A percentile compares a stretch with the other conserved stretches of the same genome.
Conservation (phyloP, 2,888 invertebrate species). For the Ennomos fuscantarius region DNA sequence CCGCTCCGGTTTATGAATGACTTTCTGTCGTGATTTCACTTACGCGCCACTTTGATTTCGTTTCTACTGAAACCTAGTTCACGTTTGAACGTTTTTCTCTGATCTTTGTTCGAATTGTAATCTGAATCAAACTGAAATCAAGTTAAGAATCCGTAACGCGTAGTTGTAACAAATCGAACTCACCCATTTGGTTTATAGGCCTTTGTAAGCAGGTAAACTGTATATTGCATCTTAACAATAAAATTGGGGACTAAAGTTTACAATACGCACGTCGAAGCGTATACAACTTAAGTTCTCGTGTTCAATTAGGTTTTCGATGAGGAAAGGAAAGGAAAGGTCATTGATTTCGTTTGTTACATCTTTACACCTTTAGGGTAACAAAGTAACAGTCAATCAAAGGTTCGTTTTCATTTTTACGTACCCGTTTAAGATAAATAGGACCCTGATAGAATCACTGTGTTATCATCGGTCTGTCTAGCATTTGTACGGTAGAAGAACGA, state of each 20-base stretch:
- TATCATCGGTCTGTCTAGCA: no score
- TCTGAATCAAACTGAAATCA: constrained; percentile 25
- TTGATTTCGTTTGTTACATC: constrained; percentile 26
- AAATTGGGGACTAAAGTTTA: constrained; percentile 69
- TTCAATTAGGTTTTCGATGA: constrained; percentile 56
- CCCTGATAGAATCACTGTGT: no score
- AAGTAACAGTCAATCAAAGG: not conserved
- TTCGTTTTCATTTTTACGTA: no score
- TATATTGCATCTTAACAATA: constrained; percentile 63
- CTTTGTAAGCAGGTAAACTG: constrained; percentile 63
- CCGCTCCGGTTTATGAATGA: constrained; percentile 52
- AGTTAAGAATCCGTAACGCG: constrained; percentile 39
- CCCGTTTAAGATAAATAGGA: no score
- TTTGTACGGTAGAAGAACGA: no score
- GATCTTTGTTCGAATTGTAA: constrained; percentile 20
- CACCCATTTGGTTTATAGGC: constrained; percentile 56
- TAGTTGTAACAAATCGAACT: constrained; percentile 33
- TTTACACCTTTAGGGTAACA: not conserved
- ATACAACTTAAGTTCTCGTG: constrained; percentile 53
- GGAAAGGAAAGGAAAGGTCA: constrained; percentile 33
- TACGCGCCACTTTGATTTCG: constrained; percentile 29
- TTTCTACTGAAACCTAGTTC: constrained; percentile 23
- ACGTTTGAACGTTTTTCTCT: constrained; percentile 33
- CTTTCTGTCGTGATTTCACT: constrained; percentile 44
- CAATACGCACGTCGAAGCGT: constrained; percentile 75